Conservation (phyloP, 2,797 vertebrate genomes). For the Myripristis murdjan region DNA sequence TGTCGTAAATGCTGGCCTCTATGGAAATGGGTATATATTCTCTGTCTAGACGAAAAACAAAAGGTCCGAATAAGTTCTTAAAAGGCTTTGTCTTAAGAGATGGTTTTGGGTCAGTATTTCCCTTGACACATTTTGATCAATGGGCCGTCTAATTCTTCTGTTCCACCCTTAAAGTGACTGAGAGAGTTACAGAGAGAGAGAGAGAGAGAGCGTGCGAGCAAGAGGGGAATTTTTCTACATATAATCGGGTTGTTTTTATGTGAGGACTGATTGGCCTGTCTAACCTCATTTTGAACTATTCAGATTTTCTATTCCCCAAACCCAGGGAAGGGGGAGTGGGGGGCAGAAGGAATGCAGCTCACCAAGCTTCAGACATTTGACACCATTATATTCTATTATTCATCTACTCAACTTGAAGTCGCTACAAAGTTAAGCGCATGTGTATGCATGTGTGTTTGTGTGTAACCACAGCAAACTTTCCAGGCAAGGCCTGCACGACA, state of each 20-base stretch:
- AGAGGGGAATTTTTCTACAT: neutral
- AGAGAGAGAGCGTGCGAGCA: no score
- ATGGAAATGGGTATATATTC: neutral
- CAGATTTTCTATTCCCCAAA: constrained; percentile 1
- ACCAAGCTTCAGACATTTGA: constrained; percentile 31
- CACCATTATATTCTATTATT: constrained; percentile 52
- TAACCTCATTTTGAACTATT: constrained; percentile 25
- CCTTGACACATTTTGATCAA: constrained; percentile 11
- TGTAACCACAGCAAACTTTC: constrained; percentile 35
- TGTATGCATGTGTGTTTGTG: no score
- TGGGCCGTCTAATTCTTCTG: constrained; percentile 10
- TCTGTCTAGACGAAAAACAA: neutral
- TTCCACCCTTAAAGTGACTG: constrained; percentile 1
- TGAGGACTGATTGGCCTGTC: constrained; percentile 19
- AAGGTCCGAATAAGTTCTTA: neutral
- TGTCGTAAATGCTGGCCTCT: constrained; percentile 10
- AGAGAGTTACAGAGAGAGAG: no score
- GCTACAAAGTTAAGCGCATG: constrained; percentile 23
- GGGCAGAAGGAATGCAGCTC: constrained; percentile 7
- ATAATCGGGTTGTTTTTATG: constrained; percentile 25
- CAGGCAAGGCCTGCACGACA: constrained; percentile 45
- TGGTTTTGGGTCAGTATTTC: neutral
- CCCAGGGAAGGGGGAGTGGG: constrained; percentile 2
- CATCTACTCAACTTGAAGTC: constrained; percentile 28
- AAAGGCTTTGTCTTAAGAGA: neutral